These are phyloP conservation scores for Sandelia bainsii DNA, from an alignment of 2,797 vertebrate species.

Conservation along the genomic window DNA sequence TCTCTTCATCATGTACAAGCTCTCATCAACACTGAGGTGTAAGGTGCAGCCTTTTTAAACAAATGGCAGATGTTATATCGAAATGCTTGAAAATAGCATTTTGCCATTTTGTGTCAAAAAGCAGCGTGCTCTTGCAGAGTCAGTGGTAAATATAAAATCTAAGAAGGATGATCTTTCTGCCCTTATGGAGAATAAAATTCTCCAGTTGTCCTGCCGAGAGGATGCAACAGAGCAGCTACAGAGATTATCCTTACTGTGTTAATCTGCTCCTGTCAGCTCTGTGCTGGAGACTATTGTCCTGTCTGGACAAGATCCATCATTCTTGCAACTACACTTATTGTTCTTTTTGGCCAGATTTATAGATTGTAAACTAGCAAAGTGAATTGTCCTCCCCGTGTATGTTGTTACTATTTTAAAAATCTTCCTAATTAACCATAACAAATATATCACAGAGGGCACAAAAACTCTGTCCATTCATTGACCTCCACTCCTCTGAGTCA, in stretches of 20 bases:
- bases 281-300: neutral
- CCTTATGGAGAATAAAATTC: neutral
- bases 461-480: too few species aligned
- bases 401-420: neutral
- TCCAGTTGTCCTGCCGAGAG: neutral
- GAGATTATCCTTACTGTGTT: neutral
- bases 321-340: neutral
- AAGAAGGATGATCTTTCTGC: neutral
- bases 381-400: too few species aligned
- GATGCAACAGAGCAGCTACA: neutral
- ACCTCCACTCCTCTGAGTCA: too few species aligned
- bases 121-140: neutral
- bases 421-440: neutral
- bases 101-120: neutral
- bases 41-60: neutral
- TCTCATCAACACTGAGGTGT: neutral
- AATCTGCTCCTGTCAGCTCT: neutral
- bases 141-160: neutral
- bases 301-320: neutral
- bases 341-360: neutral
- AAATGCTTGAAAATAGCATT: neutral
- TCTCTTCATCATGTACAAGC: conserved; percentile 5
- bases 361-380: neutral
- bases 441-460: too few species aligned
- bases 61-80: neutral